phyloP scores from a whole-genome alignment of 2,797 vertebrate species.

The Dromococcyx pavoninus region DNA sequence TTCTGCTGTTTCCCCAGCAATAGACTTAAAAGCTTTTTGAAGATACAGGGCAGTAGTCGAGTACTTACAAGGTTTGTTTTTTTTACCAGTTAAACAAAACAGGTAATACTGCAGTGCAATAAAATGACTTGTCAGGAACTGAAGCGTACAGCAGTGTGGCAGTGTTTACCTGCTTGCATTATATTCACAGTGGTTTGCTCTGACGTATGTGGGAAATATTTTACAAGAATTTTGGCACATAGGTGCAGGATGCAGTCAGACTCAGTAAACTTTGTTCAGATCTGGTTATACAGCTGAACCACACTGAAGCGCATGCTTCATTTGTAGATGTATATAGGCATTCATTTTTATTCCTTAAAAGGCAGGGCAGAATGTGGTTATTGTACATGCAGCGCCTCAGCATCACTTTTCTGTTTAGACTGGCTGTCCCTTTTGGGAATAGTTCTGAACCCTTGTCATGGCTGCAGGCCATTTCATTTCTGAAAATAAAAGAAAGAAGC shows the following conservation, averaged over 20 bases:
- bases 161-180: not conserved
- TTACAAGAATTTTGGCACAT: not conserved
- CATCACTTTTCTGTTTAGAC: constrained; percentile 5
- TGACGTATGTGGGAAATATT: not conserved
- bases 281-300: not conserved
- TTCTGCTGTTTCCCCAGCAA: not conserved
- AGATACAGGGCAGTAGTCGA: not conserved
- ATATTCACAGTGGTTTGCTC: not conserved
- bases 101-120: not conserved
- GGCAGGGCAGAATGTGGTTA: not conserved
- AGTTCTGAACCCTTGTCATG: not conserved
- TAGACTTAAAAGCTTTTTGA: not conserved
- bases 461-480: not conserved
- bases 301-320: not conserved
- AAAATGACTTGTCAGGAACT: not conserved
- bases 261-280: not conserved
- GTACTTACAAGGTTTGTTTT: not conserved
- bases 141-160: not conserved
- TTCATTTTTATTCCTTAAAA: not conserved
- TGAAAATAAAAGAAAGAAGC: not conserved
- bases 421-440: not conserved
- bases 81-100: not conserved
- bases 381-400: not conserved
- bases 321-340: not conserved
- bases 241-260: not conserved